Percentiles rank a stretch among this genome's conserved stretches.
Conservation (phyloP, 2,113 vertebrate genomes). For the Hypanus sabinus region DNA sequence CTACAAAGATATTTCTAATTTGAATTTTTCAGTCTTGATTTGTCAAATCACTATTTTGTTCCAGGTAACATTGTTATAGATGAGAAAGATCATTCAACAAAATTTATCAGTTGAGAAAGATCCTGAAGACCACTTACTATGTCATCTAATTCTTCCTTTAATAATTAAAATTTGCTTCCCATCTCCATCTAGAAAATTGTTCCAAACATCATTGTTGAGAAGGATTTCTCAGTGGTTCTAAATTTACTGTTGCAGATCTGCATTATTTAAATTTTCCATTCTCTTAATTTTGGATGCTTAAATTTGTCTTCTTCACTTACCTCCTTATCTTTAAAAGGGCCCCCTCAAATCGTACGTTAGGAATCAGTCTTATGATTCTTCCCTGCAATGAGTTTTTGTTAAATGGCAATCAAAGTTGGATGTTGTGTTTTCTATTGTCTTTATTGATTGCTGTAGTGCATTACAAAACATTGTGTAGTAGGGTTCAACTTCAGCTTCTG, state of each 20-base stretch:
- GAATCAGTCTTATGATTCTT: neutral
- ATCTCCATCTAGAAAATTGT: neutral
- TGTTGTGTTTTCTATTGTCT: neutral
- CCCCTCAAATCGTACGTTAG: neutral
- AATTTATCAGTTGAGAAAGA: neutral
- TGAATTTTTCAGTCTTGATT: too few relatives aligned
- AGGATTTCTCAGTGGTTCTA: neutral
- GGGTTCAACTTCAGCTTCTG: neutral
- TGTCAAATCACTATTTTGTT: neutral
- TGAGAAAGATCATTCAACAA: neutral
- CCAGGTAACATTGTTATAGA: neutral
- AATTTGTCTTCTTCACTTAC: neutral
- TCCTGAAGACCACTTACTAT: neutral
- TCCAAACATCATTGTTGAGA: neutral
- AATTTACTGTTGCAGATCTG: neutral
- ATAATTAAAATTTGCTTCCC: neutral
- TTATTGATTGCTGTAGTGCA: neutral
- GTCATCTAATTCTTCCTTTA: neutral
- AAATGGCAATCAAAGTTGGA: neutral
- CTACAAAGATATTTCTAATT: too few relatives aligned
- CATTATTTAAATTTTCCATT: neutral
- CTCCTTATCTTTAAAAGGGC: neutral
- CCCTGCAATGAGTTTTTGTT: neutral
- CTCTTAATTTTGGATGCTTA: neutral
- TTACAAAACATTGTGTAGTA: neutral